Evolutionary conservation across 2,888 invertebrate species (phyloP).

Genomic region (Xestobium rufovillosum): DNA sequence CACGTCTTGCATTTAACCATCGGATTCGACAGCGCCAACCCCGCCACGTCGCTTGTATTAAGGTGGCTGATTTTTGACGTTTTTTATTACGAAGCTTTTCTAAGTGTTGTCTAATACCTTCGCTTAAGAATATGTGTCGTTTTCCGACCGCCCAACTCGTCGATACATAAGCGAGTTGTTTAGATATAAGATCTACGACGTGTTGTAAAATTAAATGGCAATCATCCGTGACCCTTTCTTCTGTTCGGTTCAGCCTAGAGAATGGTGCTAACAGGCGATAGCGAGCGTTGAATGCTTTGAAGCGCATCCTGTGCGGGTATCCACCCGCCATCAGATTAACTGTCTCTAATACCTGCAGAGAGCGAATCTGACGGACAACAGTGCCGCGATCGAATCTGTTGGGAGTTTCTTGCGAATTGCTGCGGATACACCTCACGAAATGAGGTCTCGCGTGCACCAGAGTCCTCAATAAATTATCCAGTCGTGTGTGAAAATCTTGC

Average conservation of each 20-base stretch:
- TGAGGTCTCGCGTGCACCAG: slow-evolving; percentile 90
- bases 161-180: slow-evolving; percentile 54
- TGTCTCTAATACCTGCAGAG: slow-evolving; percentile 82
- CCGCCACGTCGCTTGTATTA: slow-evolving; percentile 80
- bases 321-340: slow-evolving; percentile 93
- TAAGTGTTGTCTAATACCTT: slow-evolving; percentile 83
- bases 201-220: slow-evolving; percentile 68
- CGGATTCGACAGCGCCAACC: slow-evolving; percentile 65
- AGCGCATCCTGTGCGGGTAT: slow-evolving; percentile 90
- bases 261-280: slow-evolving; percentile 83
- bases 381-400: slow-evolving; percentile 76
- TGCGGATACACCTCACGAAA: slow-evolving; percentile 87
- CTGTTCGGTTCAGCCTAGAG: slow-evolving; percentile 54
- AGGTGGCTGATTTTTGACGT: slow-evolving; percentile 71
- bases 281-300: slow-evolving; percentile 82
- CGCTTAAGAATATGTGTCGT: slow-evolving; percentile 89
- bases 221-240: slow-evolving; percentile 66
- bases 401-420: slow-evolving; percentile 75
- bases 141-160: slow-evolving; percentile 88
- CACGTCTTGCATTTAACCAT: slow-evolving; percentile 52
- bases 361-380: slow-evolving; percentile 82
- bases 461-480: slow-evolving; percentile 86
- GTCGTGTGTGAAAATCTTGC: slow-evolving; percentile 89
- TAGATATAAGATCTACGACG: slow-evolving; percentile 53
- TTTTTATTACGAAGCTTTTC: slow-evolving; percentile 74